Evolutionary conservation across 2,888 invertebrate genomes (phyloP).

Genomic region (Yponomeuta sedellus): DNA sequence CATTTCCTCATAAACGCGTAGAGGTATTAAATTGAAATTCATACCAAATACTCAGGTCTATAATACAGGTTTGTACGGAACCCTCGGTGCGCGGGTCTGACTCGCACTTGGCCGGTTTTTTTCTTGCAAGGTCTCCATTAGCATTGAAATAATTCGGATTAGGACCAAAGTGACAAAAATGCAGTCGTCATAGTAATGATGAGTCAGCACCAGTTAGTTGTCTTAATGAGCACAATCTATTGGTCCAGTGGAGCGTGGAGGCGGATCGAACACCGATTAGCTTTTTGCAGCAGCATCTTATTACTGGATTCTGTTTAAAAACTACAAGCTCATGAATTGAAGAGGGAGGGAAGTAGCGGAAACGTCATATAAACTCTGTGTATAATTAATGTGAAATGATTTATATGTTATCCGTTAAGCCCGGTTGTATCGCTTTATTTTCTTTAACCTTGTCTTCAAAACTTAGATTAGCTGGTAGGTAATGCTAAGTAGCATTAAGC

Average conservation of each 20-base stretch:
- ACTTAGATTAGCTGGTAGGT: no score
- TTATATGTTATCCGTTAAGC: neutral
- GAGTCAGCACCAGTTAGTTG: neutral
- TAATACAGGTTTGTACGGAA: no score
- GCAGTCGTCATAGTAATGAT: neutral
- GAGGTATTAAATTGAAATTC: no score
- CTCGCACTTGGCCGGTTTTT: no score
- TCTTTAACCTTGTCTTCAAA: no score
- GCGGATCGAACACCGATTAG: neutral
- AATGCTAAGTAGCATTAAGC: no score
- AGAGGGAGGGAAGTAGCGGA: neutral
- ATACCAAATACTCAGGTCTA: no score
- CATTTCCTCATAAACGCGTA: no score
- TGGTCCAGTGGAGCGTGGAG: constrained; percentile 9
- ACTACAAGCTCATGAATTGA: neutral
- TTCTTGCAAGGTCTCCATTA: no score
- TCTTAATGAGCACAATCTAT: constrained; percentile 5
- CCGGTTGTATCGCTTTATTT: neutral
- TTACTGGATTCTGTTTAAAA: neutral
- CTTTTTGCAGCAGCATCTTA: neutral
- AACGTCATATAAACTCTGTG: neutral
- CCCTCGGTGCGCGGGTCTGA: no score
- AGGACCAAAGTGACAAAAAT: no score
- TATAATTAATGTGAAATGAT: neutral
- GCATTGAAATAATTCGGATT: no score